Conservation (phyloP, 2,888 invertebrate species). For the Phoenoteleia sp. region DNA sequence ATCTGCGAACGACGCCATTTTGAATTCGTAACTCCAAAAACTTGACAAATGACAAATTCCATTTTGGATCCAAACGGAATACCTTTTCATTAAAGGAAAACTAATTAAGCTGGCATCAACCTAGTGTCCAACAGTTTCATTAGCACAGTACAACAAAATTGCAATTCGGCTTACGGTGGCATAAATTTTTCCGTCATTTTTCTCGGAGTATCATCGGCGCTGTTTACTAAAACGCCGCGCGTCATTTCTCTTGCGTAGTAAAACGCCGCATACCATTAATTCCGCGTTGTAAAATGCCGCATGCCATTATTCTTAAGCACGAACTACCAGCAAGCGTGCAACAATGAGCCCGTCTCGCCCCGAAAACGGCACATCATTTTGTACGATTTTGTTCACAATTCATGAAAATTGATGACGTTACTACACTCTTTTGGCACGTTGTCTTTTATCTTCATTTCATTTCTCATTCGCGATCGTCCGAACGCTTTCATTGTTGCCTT, state of each 20-base stretch:
- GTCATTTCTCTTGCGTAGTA: conserved; percentile 71
- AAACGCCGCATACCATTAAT: conserved; percentile 73
- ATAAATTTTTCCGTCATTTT: conserved; percentile 64
- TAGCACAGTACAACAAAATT: conserved; percentile 24
- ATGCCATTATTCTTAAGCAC: conserved; percentile 73
- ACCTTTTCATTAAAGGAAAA: conserved; percentile 32
- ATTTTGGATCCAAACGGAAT: not conserved
- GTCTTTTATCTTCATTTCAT: conserved; percentile 66
- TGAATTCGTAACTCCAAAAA: not conserved
- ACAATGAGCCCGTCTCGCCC: conserved; percentile 61
- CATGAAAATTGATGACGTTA: conserved; percentile 70
- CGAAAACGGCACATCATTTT: conserved; percentile 60
- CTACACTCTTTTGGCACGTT: conserved; percentile 64
- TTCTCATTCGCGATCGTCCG: conserved; percentile 49
- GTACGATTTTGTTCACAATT: conserved; percentile 65
- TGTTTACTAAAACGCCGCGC: conserved; percentile 67
- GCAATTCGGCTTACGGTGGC: conserved; percentile 36
- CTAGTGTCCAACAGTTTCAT: conserved; percentile 41
- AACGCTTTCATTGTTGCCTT: conserved; percentile 21
- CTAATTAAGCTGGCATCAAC: conserved; percentile 34
- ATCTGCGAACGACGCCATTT: no score
- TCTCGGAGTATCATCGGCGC: conserved; percentile 61
- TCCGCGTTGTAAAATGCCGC: conserved; percentile 70
- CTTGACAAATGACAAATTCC: not conserved
- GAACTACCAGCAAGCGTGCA: conserved; percentile 61